Evolutionary conservation across 2,797 vertebrate genomes (phyloP).

Genomic region (Cheirogaleus major): DNA sequence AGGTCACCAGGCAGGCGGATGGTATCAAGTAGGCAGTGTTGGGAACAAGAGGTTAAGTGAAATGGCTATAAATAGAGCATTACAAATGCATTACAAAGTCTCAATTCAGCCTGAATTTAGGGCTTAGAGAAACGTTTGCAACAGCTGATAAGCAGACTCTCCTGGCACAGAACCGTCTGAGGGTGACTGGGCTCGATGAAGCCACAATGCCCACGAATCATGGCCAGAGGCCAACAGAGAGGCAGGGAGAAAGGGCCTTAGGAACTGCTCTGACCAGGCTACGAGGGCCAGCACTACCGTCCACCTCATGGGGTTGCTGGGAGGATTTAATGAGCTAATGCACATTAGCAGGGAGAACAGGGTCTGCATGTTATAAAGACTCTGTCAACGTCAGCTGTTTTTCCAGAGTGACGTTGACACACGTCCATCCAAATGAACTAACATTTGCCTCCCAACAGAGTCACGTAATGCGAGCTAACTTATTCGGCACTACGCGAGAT

Average conservation of each 20-base stretch:
- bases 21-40: background rate
- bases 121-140: background rate
- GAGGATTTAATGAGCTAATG: background rate
- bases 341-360: background rate
- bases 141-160: background rate
- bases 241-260: background rate
- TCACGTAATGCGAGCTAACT: background rate
- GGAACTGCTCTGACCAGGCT: background rate
- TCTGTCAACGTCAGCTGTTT: background rate
- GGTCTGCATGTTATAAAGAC: background rate
- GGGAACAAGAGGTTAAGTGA: background rate
- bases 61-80: background rate
- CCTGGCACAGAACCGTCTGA: accelerated
- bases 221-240: background rate
- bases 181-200: background rate
- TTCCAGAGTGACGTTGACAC: background rate
- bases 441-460: background rate
- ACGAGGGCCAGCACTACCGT: background rate
- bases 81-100: background rate
- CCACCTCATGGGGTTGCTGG: background rate
- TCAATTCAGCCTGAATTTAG: background rate
- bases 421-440: background rate
- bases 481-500: background rate
- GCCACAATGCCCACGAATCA: background rate
- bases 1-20: background rate